Evolutionary conservation across 2,888 invertebrate species (phyloP), one percentile per base, ranked within the genome.

Genomic region (Netelia virgata): DNA sequence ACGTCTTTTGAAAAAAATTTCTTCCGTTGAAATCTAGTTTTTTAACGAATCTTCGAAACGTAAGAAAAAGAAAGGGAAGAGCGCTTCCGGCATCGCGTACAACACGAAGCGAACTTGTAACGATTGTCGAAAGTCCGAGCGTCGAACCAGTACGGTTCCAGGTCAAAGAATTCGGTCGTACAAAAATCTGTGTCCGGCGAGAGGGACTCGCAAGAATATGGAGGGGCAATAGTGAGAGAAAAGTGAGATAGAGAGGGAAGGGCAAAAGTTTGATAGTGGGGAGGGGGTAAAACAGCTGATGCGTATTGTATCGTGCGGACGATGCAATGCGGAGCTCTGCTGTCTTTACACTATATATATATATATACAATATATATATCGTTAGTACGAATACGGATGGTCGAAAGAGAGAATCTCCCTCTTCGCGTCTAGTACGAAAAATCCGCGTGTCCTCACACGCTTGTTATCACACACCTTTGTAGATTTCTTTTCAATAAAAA

Each of bases 311-410:
- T 18, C 47, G 50, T 70, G 53, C 53, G 41, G 61, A 28, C 80
- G 83, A 80, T 77, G 84, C 84, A 81, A 81, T 84, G 84, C 84
- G 69, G 84, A 61, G 57, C 41, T 41, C 18, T 3, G 76, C 72
- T 68, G 53, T n/a, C 47, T 47, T n/a, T 47, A 64, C 43, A 47
- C 14, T 18, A 20, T 66, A 59, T 69, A 50, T n/a, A 61, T 69
- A 50, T 64, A 43, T 41, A 16, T 55, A 14, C 10, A 36, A 14
- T 6, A 23, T 11, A 47, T 16, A 41, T 11, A 28, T 63, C 43
- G 16, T 55, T 69, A 53, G 18, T 16, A 74, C 14, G 41, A 20
- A 50, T 55, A 64, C 66, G 18, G 57, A 69, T 16, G 66, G 36
- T 18, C 3, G 5, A 57, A 2, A 14, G 20, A 68, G 53, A 64